phyloP scores from a whole-genome alignment of 2,888 invertebrate species.

The Agonopterix heracliana region DNA sequence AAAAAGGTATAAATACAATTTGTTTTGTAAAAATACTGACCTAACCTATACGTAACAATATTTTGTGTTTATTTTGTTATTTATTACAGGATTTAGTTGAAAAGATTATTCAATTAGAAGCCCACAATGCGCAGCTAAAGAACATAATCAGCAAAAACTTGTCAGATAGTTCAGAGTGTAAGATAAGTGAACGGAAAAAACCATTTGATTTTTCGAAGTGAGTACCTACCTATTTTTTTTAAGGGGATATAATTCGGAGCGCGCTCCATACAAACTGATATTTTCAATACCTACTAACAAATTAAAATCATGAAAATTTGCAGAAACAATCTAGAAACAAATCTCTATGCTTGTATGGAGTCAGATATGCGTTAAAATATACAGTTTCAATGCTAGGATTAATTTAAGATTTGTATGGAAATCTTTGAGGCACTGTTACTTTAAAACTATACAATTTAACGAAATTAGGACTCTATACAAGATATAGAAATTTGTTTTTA shows the following conservation, averaged over 20 bases:
- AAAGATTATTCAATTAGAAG: constrained; percentile 82
- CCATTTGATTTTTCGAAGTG: constrained; percentile 80
- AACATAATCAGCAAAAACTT: constrained; percentile 78
- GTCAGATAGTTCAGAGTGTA: constrained; percentile 26
- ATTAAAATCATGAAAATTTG: background rate
- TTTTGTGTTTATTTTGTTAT: constrained; percentile 7
- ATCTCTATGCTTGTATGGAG: no score
- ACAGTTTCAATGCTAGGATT: no score
- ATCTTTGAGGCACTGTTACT: no score
- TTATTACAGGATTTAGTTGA: constrained; percentile 81
- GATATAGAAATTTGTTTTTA: no score
- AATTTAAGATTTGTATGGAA: no score
- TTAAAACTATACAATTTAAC: no score
- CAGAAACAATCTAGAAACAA: no score
- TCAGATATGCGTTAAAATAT: no score
- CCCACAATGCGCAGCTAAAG: constrained; percentile 86
- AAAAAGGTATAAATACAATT: constrained; percentile 38
- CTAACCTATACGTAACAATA: constrained; percentile 20
- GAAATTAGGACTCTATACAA: no score
- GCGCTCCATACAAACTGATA: no score
- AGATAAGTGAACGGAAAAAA: constrained; percentile 34
- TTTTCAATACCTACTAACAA: background rate
- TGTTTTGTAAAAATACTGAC: constrained; percentile 5
- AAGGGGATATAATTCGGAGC: no score
- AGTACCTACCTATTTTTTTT: constrained; percentile 24